A percentile compares a stretch with the other conserved stretches of the same genome.
Evolutionary conservation across 2,113 vertebrate species (phyloP).

Genomic region (Mola mola): DNA sequence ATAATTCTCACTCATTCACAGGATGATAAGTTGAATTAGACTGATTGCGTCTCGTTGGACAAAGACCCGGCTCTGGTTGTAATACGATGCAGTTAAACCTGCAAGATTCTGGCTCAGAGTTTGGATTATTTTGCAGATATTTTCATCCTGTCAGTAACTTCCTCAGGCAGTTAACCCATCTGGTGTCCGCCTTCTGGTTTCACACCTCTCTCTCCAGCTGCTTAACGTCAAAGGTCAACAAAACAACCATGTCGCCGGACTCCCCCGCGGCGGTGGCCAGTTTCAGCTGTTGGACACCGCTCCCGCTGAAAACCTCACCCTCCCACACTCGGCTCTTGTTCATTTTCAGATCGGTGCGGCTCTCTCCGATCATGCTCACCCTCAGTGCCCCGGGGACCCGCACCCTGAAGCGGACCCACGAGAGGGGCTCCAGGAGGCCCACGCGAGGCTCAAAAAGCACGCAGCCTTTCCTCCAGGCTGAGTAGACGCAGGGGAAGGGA

Average conservation of each 20-base stretch:
- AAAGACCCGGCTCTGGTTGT: too few species aligned
- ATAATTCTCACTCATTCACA: conserved; percentile 26
- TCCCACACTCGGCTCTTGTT: conserved; percentile 83
- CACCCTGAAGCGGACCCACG: conserved; percentile 82
- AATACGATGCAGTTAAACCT: conserved; percentile 33
- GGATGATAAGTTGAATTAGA: neutral
- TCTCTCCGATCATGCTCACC: conserved; percentile 75
- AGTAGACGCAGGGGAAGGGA: conserved; percentile 82
- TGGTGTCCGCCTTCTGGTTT: neutral
- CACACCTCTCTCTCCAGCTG: conserved; percentile 48
- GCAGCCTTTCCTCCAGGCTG: conserved; percentile 81
- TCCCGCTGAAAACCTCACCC: conserved; percentile 73
- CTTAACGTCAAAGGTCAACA: conserved; percentile 81
- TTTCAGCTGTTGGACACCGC: conserved; percentile 61
- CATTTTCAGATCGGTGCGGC: conserved; percentile 71
- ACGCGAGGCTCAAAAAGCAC: conserved; percentile 83
- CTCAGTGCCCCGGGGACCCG: conserved; percentile 77
- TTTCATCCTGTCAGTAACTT: neutral
- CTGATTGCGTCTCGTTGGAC: too few species aligned
- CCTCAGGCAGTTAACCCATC: conserved; percentile 2
- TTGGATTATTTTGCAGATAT: conserved; percentile 12
- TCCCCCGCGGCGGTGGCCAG: conserved; percentile 69
- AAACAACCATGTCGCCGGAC: conserved; percentile 77
- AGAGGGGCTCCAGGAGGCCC: conserved; percentile 78
- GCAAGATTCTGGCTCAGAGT: conserved; percentile 35